Evolutionary conservation across 2,113 vertebrate species (phyloP), one percentile per base, ranked within the genome.

Genomic region (Prinia subflava): DNA sequence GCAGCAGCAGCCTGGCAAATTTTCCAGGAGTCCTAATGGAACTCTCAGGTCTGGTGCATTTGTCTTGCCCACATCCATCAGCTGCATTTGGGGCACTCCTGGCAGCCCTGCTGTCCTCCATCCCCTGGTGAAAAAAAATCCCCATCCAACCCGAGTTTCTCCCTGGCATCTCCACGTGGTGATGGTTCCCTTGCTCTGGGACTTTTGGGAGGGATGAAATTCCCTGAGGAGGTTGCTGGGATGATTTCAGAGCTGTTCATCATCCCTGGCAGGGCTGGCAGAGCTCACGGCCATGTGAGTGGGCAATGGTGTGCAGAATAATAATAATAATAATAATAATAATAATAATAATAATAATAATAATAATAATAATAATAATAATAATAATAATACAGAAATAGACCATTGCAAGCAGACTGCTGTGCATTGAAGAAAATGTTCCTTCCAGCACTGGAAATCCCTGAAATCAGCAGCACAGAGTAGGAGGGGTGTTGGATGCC

Each of bases 31-130:
- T 42, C 46, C 63, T 57, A 18, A 47, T 76, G 67, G 31, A 83
- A 25, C 59, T 63, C 10, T 0, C 50, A 30, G 64, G 15, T 63
- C 44, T 44, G n/a, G 47, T 21, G 57, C 4, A 0, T 71, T 79
- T 83, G 24, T 28, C 67, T 53, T 65, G 33, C 62, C 39, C 23
- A 1, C 5, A 2, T n/a, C 94, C 67, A 31, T 59, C 49, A 12
- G 4, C 56, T 21, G 8, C 1, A 0, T 18, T 7, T 1, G 0
- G 24, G 30, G 60, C 55, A 4, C 39, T 37, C 1, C 2, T 25
- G 71, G 57, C 63, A 50, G 13, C 20, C 44, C 44, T 62, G 35
- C 53, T 47, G 67, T 6, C 42, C 31, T 79, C 31, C 19, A 30
- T 9, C 42, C n/a, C 39, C 53, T 69, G 56, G 59, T 62, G 28